Evolutionary conservation across 2,113 vertebrate species (phyloP), one percentile per base, ranked within the genome.

Genomic region (Scolopax mira): DNA sequence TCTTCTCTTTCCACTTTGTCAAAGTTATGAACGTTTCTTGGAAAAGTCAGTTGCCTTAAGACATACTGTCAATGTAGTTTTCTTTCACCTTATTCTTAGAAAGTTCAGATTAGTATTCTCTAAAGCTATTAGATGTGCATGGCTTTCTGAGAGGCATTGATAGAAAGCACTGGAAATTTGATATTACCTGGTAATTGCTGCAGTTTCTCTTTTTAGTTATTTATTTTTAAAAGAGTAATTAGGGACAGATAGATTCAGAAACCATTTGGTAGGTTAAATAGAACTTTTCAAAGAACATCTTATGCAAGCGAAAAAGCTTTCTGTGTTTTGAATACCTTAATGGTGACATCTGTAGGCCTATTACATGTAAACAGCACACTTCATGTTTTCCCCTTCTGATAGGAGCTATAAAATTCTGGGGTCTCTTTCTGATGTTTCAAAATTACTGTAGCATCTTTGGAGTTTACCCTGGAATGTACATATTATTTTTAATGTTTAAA

Each of bases 151-250:
- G 46, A 17, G 31, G 21, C 18, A 1, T n/a, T 69, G 75, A 41
- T 54, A 88, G 91, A 94, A 95, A 57, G 35, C 69, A 54, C 55
- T 94, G 55, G 62, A 85, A 93, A 78, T 73, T n/a, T 25, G 37
- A 5, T 91, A 49, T 44, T 92, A 58, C 52, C 17, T 78, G 33
- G 35, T 67, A 85, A 66, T 64, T 55, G 22, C 33, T 74, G 48
- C 67, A 58, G 23, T 61, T 90, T 46, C 51, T 62, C 15, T 33
- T 71, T 57, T 64, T 65, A 55, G 28, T 60, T 79, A 39, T 55
- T 70, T 85, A 28, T 69, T 89, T 94, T 62, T 41, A 79, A 74
- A 84, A 61, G 25, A 15, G 16, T 81, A 11, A 31, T 52, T 71
- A 74, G 35, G 42, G 61, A 39, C 33, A 11, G 11, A 31, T 7